phyloP scores from a whole-genome alignment of 1,140 invertebrate species.

The Drosophila fuyamai region DNA sequence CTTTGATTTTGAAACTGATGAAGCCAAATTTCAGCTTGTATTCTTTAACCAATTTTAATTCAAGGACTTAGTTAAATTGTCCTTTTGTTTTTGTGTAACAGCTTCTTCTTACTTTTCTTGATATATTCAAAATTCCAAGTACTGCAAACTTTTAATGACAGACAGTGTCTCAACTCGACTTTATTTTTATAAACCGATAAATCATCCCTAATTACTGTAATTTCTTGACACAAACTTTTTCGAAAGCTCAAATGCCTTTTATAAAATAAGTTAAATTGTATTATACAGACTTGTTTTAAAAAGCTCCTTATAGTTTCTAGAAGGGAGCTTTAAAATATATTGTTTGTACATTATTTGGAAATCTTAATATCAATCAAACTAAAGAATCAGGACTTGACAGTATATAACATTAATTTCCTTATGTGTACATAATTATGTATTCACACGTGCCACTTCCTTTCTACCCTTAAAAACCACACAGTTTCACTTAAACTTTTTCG shows the following conservation, averaged over 20 bases:
- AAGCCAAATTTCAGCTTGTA: neutral
- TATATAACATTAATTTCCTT: no score
- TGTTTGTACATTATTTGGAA: neutral
- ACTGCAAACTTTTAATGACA: no score
- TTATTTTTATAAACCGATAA: neutral
- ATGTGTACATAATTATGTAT: conserved; percentile 3
- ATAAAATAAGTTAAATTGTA: neutral
- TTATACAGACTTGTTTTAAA: neutral
- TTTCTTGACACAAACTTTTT: neutral
- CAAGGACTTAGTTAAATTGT: no score
- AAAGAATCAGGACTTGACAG: no score
- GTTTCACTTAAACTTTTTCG: neutral
- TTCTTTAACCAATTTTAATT: no score
- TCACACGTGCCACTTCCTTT: conserved; percentile 5
- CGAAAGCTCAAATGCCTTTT: conserved; percentile 1
- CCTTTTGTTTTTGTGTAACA: no score
- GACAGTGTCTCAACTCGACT: neutral
- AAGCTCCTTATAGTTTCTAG: neutral
- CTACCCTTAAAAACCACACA: neutral
- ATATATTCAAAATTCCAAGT: no score
- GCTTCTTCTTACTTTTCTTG: no score
- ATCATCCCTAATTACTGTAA: conserved; percentile 26
- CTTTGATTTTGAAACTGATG: neutral
- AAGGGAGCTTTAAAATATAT: neutral
- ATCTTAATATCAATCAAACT: neutral